Base-by-base conservation (phyloP, 2,113 vertebrate species). In the Caracal caracal region DNA sequence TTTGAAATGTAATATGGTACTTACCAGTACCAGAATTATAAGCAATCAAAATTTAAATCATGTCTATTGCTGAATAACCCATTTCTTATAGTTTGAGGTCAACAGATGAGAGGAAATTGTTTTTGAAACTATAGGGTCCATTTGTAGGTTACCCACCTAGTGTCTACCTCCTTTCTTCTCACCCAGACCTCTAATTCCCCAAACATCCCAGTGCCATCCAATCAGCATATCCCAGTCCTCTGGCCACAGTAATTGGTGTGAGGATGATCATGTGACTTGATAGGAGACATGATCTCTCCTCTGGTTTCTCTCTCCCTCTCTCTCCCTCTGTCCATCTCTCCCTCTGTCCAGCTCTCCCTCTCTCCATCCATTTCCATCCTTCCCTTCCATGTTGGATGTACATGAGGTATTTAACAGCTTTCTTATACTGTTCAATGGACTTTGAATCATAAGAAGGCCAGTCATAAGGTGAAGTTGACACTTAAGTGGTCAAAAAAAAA, bases 371-470 rank as follows among this genome's bases (percentile, higher is more conserved):
- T 63, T 10, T n/a, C 17, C 1, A 20, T 93, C 35, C 10, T 30
- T 33, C 15, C 13, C 53, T 73, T 13, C 33, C n/a, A 51, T 86
- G 8, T 53, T 85, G 37, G 40, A 19, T 66, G 4, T 88, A 15
- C n/a, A 16, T 81, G 19, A 86, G 70, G 3, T 84, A 63, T 47
- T 85, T 49, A 19, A 15, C 15, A 11, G 3, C 20, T 92, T 96
- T 93, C 84, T 95, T 93, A 35, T 76, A 47, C 19, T 65, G 9
- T 13, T 81, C 59, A 59, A 53, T 12, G 43, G 17, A 87, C 6
- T 91, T 96, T 94, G 6, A 92, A 68, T 88, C 51, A 93, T 28
- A 90, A 40, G 37, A 91, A 96, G 61, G 10, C 4, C 59, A 73
- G 19, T 35, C 10, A 43, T 66, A 90, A 79, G 20, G 28, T 90